Evolutionary conservation across 2,888 invertebrate genomes (phyloP), one percentile per base, ranked within the genome.

Genomic region (Aphidoletes aphidimyza): DNA sequence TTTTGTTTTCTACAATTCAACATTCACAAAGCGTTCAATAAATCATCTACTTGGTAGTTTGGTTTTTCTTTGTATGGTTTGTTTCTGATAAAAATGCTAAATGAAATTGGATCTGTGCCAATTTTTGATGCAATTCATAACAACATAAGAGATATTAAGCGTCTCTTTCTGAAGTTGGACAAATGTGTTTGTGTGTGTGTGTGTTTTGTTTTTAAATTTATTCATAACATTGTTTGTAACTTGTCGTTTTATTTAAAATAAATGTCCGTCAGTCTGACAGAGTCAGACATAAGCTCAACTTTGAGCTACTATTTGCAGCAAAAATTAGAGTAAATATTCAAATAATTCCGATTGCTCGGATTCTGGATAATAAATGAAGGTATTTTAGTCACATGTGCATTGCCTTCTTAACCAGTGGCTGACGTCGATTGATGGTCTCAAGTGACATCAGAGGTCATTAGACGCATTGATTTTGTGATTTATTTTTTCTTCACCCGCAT

Each of bases 1-100:
- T n/a, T n/a, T n/a, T n/a, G n/a, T 14, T 54, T 54, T 69, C 69
- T 69, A 69, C 69, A 69, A 69, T 30, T 69, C 69, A 69, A 69
- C 69, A 69, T 69, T 69, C 69, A 69, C 69, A 34, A 69, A 69
- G 69, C 69, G 69, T 69, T 54, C 69, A 69, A 69, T 30, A 30
- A 11, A 54, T 54, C 54, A 69, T 69, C 69, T 69, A 69, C 26
- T n/a, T 69, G 69, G 69, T 69, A 30, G 14, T 30, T 34, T 69
- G 30, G 26, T 26, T 22, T 54, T 26, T 54, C 22, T 22, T 3
- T 54, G n/a, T 54, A n/a, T n/a, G n/a, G n/a, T 19, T 11, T 69
- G 30, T 54, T 22, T 54, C 17, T 54, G 34, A 69, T 69, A 69
- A 69, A 69, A 69, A 54, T 54, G 54, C n/a, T 54, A 22, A 54